Evolutionary conservation across 2,113 vertebrate genomes (phyloP), one percentile per base, ranked within the genome.

Genomic region (Eublepharis macularius): DNA sequence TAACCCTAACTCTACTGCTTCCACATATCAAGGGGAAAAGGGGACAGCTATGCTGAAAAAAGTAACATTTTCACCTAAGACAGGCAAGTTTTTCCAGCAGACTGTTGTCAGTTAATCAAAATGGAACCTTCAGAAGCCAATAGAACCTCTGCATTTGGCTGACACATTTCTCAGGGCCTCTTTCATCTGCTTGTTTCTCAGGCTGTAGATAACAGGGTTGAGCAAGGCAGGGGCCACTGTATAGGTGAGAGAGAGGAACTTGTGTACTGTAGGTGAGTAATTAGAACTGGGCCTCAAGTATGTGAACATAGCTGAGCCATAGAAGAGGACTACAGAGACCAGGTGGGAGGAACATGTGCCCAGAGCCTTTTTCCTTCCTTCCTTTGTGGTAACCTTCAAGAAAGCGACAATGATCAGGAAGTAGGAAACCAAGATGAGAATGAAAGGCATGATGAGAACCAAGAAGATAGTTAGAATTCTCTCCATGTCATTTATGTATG

Each of bases 331-430:
- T 43, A 90, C 85, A 47, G 86, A 82, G 3, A 51, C 1, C 6
- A 87, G 54, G 43, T 81, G 81, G 3, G 88, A 86, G 34, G 81
- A 89, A 49, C 88, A 89, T 9, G 88, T 90, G 17, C 70, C 45
- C 45, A 86, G 76, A 41, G 85, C 72, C 29, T 84, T 90, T 29
- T 45, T 45, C 7, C 85, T 75, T 14, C 88, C 77, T n/a, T 80
- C 11, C 7, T 32, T 16, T 29, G 73, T n/a, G 3, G 36, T 47
- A 10, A 74, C 76, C 77, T 78, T 87, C 54, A 76, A 41, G 29
- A 81, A 43, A 14, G 63, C 66, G 19, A 17, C 57, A 14, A 89
- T 79, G 1, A 87, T 92, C 17, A 36, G 4, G 65, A 73, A 19
- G 21, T 92, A 92, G 7, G 85, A 89, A 54, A 77, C 60, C 36